A percentile compares a stretch with the other conserved stretches of the same genome.
These are phyloP conservation scores for Pampus argenteus DNA, from an alignment of 2,797 vertebrate genomes.

Conservation along the genomic window DNA sequence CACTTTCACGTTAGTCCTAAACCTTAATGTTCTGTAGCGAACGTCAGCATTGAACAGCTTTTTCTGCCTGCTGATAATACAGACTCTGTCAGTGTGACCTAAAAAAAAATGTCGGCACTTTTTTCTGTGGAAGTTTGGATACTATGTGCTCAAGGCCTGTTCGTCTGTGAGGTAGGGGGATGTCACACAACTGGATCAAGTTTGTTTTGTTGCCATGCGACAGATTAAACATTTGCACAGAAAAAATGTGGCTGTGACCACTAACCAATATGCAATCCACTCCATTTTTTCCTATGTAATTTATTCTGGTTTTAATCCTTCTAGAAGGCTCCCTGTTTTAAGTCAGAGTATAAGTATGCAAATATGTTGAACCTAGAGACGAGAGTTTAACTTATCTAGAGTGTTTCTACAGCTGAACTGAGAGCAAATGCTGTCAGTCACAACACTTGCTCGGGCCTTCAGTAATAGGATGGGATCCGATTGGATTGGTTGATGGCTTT, in stretches of 20 bases:
- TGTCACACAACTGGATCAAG: conserved; percentile 29
- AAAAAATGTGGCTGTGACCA: conserved; percentile 52
- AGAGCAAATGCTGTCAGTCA: conserved; percentile 42
- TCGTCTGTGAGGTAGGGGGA: conserved; percentile 23
- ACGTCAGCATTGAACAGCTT: conserved; percentile 28
- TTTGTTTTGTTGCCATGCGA: conserved; percentile 74
- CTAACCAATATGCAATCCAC: conserved; percentile 45
- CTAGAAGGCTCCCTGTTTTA: conserved; percentile 53
- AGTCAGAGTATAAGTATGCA: conserved; percentile 41
- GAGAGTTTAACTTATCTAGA: conserved; percentile 35
- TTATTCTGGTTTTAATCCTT: conserved; percentile 43
- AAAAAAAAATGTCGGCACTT: conserved; percentile 3
- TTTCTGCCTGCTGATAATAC: conserved; percentile 19
- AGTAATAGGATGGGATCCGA: conserved; percentile 30
- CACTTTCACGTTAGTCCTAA: conserved; percentile 28
- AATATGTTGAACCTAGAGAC: conserved; percentile 47
- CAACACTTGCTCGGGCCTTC: conserved; percentile 21
- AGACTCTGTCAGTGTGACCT: conserved; percentile 8
- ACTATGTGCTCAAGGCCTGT: conserved; percentile 31
- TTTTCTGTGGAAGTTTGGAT: conserved; percentile 17
- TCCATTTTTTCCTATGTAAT: conserved; percentile 57
- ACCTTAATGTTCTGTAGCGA: conserved; percentile 30
- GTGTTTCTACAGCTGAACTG: conserved; percentile 41
- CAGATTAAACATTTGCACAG: conserved; percentile 67
- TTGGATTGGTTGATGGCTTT: conserved; percentile 42